A percentile compares a stretch with the other conserved stretches of the same genome.
phyloP scores from a whole-genome alignment of 1,140 invertebrate genomes.

The Cardiocondyla obscurior region DNA sequence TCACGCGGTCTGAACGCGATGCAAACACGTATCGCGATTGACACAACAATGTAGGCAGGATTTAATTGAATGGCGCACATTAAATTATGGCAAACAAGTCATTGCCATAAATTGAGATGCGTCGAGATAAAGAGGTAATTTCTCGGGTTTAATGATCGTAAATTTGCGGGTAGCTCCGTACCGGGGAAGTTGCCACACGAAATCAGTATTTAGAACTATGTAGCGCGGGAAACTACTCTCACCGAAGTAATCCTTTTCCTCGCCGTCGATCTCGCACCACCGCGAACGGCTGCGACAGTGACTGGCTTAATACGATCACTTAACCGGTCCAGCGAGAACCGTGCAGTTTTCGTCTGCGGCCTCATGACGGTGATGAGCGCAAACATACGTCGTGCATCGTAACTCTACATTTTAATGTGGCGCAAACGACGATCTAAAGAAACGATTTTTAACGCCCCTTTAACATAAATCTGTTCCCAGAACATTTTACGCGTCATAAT shows the following conservation, averaged over 20 bases:
- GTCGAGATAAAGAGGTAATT: slow-evolving; percentile 43
- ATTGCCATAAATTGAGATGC: slow-evolving; percentile 48
- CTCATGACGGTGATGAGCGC: not conserved
- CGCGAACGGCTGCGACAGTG: not conserved
- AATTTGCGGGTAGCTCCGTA: slow-evolving; percentile 26
- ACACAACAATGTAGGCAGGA: slow-evolving; percentile 28
- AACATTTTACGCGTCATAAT: not conserved
- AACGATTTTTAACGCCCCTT: not conserved
- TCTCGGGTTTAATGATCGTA: slow-evolving; percentile 46
- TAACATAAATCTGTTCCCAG: not conserved
- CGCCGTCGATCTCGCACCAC: not conserved
- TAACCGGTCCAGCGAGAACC: slow-evolving; percentile 28
- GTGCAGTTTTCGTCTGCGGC: slow-evolving; percentile 14
- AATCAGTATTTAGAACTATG: slow-evolving; percentile 49
- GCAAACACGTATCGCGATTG: not conserved
- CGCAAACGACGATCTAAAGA: not conserved
- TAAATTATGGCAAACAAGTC: slow-evolving; percentile 46
- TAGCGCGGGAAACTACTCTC: slow-evolving; percentile 32
- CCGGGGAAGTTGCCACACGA: not conserved
- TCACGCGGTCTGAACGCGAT: not conserved
- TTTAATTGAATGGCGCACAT: slow-evolving; percentile 31
- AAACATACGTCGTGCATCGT: not conserved
- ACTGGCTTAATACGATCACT: slow-evolving; percentile 25
- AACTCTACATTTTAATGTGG: slow-evolving; percentile 3
- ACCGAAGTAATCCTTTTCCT: slow-evolving; percentile 21